Evolutionary conservation across 2,888 invertebrate genomes (phyloP), one percentile per base, ranked within the genome.

Genomic region (Tetropium fuscum): DNA sequence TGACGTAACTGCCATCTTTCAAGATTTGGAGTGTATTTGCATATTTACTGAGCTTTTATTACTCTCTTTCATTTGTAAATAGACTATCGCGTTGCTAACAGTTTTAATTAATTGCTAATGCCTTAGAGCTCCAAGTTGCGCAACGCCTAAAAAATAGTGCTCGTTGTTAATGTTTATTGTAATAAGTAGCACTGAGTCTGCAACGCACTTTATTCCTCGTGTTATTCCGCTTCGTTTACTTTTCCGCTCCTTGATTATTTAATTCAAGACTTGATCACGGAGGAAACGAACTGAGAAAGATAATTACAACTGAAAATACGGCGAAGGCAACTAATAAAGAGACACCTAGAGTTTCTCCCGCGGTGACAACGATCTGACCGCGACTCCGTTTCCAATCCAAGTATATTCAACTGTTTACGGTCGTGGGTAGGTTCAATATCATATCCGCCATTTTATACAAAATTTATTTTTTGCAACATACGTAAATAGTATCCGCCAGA

Each of bases 191-290:
- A 27, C 40, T 51, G 40, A 22, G 16, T 51, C 66, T 59, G 61
- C 65, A 60, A 66, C 64, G 48, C 58, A 76, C 78, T 76, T 77
- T 76, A 78, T 64, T 79, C 77, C 77, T 74, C 76, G 77, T 74
- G 77, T 78, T 78, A 78, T 78, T 73, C 77, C 80, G 77, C 79
- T 78, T 79, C 80, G 80, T 80, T 80, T 80, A 73, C 74, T 77
- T 75, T 79, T 80, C 80, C 80, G 80, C 80, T 78, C 71, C 74
- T 76, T 78, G 80, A 78, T 78, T 80, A 80, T 80, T 80, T 80
- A 80, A 80, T 80, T 80, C 78, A 73, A 71, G 74, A 74, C 74
- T 77, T 78, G 76, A 79, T 80, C 79, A 78, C 77, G 80, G 77
- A 78, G 74, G 77, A 79, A 79, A 79, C 79, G 79, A 79, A 78